Evolutionary conservation across 1,140 invertebrate genomes (phyloP), one percentile per base, ranked within the genome.

Genomic region (Drosophila elegans): DNA sequence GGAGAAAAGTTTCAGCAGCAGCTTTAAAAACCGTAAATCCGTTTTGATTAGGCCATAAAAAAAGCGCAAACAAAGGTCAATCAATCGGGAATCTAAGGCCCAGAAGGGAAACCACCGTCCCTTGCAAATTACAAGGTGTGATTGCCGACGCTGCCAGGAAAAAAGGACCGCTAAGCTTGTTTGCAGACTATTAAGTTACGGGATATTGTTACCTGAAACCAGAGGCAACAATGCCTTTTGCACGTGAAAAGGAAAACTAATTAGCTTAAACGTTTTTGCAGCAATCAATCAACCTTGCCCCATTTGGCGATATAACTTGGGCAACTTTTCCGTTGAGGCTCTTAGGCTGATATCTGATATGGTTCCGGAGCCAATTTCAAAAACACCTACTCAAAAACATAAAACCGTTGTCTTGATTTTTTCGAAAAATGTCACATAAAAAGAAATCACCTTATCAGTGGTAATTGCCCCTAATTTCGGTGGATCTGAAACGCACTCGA

Each of bases 381-480:
- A 9, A 32, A 34, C 52, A 46, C 57, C 49, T 55, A 49, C 34
- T 55, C 52, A n/a, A 36, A 55, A 27, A 45, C 55, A 45, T 42
- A 74, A 55, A 38, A 61, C 34, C 25, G 21, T 29, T 10, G 56
- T 36, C 49, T 63, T 63, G 41, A 36, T 56, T 59, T n/a, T 27
- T 54, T 57, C 21, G 7, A 46, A 84, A 84, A 73, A 36, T 44
- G 39, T 34, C 79, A 89, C 79, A 74, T 78, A 63, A 74, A 81
- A 68, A 32, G 62, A 72, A 55, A 72, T 60, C 82, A 81, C 82
- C 74, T 74, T 86, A 63, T 71, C 66, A 89, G 61, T 74, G 59
- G 67, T 88, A 80, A 77, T 88, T 80, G 68, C 55, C 56, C 60
- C 62, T 74, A 69, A 73, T 83, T 83, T 67, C 60, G 56, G 54